These are phyloP conservation scores for Dryadula phaetusa DNA, from an alignment of 2,888 invertebrate species.

Conservation along the genomic window DNA sequence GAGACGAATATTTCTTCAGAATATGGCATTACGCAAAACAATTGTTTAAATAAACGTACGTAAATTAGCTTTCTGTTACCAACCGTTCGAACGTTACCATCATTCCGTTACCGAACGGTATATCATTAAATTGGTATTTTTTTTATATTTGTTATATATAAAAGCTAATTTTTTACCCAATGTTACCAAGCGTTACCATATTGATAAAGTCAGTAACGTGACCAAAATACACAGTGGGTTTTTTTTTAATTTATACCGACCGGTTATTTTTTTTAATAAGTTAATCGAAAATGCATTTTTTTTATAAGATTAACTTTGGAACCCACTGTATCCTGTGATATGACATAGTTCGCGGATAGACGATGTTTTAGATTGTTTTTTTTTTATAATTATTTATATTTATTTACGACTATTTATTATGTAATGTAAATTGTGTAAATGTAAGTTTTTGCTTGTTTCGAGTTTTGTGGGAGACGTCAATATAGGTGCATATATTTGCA, in stretches of 20 bases:
- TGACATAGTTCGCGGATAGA: constrained; percentile 44
- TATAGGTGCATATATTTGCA: constrained; percentile 42
- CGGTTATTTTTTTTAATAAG: not conserved
- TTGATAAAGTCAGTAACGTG: no score
- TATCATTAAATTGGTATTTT: not conserved
- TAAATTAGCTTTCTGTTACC: constrained; percentile 6
- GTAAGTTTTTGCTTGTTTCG: constrained; percentile 4
- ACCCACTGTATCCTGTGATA: constrained; percentile 59
- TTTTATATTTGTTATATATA: not conserved
- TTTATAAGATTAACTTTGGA: constrained; percentile 1
- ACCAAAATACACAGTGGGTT: constrained; percentile 16
- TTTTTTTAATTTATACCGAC: not conserved
- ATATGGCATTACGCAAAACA: constrained; percentile 95
- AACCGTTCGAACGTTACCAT: constrained; percentile 7
- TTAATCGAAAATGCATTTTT: not conserved
- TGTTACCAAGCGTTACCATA: not conserved
- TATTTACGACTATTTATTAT: constrained; percentile 24
- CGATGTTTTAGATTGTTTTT: constrained; percentile 23
- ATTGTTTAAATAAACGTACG: constrained; percentile 87
- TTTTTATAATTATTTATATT: constrained; percentile 7
- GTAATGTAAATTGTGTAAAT: constrained; percentile 23
- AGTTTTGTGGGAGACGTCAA: constrained; percentile 40
- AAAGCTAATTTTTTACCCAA: not conserved
- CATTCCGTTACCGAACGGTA: not conserved
- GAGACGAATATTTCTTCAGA: constrained; percentile 98